Base-by-base conservation (phyloP, 2,113 vertebrate species). In the Mobula birostris region DNA sequence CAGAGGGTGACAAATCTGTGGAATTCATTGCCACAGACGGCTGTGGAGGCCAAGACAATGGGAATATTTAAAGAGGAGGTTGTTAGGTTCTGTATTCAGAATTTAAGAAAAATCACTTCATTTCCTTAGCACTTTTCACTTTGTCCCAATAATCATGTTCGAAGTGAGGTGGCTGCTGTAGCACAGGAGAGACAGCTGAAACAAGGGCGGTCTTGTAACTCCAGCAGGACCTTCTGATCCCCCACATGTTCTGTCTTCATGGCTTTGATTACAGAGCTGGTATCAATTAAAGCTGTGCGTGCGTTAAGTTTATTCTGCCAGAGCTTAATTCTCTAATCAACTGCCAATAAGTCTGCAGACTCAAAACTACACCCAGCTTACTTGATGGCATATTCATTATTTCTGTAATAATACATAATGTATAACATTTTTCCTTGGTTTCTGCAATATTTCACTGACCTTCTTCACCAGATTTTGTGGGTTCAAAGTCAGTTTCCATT, bases 221-320 rank as follows among this genome's bases (percentile, higher is more conserved):
- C 78, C 12, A 80, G 79, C 8, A 40, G n/a, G 17, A 40, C 32
- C 12, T 82, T 12, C 19, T 68, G 5, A n/a, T 32, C 5, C 11
- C 85, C 29, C 29, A 32, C 40, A 74, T 9, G 11, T 1, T 90
- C 91, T 74, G 40, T 40, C 68, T 74, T 93, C 56, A 7, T 92
- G 66, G 36, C 21, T 72, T 14, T 63, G 56, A 63, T n/a, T 88
- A 29, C 27, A 76, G 91, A 56, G 70, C 70, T 93, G 91, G 91
- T 72, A 74, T 93, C 7, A 74, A 93, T 93, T 93, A 93, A 93
- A 48, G 21, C 68, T 74, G 91, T 29, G 27, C 9, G 4, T 93
- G 36, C 24, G 40, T 29, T 56, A 29, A 27, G 68, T 74, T 66
- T 74, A 56, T 21, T 74, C 21, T 93, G 91, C 91, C 91, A 74